Base-by-base conservation (phyloP, 2,888 invertebrate genomes). In the Heliconius hortense region DNA sequence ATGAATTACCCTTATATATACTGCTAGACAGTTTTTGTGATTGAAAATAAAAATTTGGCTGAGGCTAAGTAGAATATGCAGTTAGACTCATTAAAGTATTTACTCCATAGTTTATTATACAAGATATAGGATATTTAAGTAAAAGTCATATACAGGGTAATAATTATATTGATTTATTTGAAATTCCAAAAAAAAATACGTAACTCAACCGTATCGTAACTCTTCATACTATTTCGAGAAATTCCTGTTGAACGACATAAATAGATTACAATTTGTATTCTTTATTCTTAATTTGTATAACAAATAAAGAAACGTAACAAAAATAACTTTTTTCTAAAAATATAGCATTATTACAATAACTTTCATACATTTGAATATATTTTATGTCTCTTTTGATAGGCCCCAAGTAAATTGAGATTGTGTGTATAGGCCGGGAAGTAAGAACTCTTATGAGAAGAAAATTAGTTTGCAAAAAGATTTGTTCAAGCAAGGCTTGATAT, bases 381-480 rank as follows among this genome's bases (percentile, higher is more conserved):
- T 39, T 62, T 28, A 43, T n/a, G 15, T 28, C 43, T 53, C 10
- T 35, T 35, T 53, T 1, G 53, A 70, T 73, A 60, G 31, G 35
- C 26, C 60, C 59, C 39, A 60, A 73, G 26, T 70, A 77, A 39
- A 75, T 76, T 35, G 64, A 69, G 74, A 77, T 79, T 80, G 79
- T 77, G 76, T 78, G 79, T 81, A 82, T 81, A 81, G 76, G 78
- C 72, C 76, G 71, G 74, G 74, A 79, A 79, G 73, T 80, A 77
- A 73, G 71, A 77, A 78, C 75, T 13, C 39, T 39, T 39, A 39
- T 79, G 76, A 78, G 75, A 78, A 78, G 77, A 80, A 80, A 82
- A 82, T 82, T 81, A 81, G 80, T 80, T 81, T 78, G 78, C 77
- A 73, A 72, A 80, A 81, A 77, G 77, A 80, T 80, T 79, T 76